Percentiles rank a stretch among this genome's conserved stretches.
These are phyloP conservation scores for Sturnira hondurensis DNA, from an alignment of 2,113 vertebrate species.

Conservation along the genomic window DNA sequence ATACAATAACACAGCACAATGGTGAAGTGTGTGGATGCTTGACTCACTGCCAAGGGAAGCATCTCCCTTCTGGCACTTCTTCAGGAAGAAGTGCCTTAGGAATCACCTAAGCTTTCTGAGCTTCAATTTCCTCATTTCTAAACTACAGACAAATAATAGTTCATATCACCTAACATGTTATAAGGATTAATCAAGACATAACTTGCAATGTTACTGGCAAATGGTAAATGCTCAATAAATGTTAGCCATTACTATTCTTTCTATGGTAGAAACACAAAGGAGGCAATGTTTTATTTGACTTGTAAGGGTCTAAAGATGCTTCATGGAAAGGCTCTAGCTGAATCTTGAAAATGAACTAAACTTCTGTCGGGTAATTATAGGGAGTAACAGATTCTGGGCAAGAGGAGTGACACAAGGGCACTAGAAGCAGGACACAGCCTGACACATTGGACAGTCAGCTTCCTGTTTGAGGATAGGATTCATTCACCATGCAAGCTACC, in stretches of 20 bases:
- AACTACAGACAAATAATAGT: background rate
- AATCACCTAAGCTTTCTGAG: background rate
- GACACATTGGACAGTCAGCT: background rate
- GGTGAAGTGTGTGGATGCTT: background rate
- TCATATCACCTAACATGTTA: background rate
- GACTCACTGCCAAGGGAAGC: no score
- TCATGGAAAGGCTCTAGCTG: background rate
- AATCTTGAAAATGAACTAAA: background rate
- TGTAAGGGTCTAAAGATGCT: background rate
- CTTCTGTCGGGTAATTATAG: background rate
- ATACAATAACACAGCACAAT: rapidly evolving
- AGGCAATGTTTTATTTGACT: background rate
- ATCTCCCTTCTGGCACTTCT: background rate
- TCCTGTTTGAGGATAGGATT: background rate
- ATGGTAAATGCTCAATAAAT: background rate
- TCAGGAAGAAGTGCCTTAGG: no score
- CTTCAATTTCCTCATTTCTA: background rate
- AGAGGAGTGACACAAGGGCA: background rate
- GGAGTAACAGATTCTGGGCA: background rate
- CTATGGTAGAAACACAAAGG: background rate
- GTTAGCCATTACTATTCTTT: background rate
- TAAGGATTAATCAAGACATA: background rate
- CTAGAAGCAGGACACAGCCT: background rate
- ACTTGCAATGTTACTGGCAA: background rate
- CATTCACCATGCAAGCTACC: background rate